Evolutionary conservation across 2,888 invertebrate species (phyloP), one percentile per base, ranked within the genome.

Genomic region (Epinotia ramella): DNA sequence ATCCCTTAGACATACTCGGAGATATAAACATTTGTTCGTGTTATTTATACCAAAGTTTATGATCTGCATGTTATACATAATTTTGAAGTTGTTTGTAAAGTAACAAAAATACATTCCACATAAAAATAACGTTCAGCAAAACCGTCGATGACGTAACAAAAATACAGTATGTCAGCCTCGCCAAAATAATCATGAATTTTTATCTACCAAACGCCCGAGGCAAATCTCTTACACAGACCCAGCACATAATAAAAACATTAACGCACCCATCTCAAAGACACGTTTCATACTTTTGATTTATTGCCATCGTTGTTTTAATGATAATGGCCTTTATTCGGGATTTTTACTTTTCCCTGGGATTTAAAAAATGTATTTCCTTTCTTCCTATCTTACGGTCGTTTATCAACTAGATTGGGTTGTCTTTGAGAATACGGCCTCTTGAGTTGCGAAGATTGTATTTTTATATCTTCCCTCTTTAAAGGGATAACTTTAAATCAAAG

Each of bases 211-310:
- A 60, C 69, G 69, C 11, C 46, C n/a, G 13, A 46, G 46, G 69
- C 40, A 69, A 69, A 69, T 69, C 69, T 69, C 69, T 69, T 69
- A 69, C 59, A 69, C 46, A 69, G 44, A 69, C 40, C 70, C 70
- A 71, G 70, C 46, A 71, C 78, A 83, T 83, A 85, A 87, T 84
- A 87, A 83, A 86, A 82, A 84, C 86, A 86, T 86, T 86, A 86
- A 84, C 84, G 82, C 83, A 81, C 80, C 81, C 84, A 85, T 87
- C 87, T 82, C 82, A 81, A 81, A 81, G 80, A 83, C 85, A 84
- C 83, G 86, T 87, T 87, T 84, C 86, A 87, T 87, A 88, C 84
- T 80, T 86, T 83, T 89, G 86, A 91, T 90, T 91, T 88, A 91
- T 89, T 78, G 82, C 84, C 83, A 82, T 86, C 86, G 83, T 89